Evolutionary conservation across 2,797 vertebrate genomes (phyloP).

Genomic region (Typhlichthys subterraneus): DNA sequence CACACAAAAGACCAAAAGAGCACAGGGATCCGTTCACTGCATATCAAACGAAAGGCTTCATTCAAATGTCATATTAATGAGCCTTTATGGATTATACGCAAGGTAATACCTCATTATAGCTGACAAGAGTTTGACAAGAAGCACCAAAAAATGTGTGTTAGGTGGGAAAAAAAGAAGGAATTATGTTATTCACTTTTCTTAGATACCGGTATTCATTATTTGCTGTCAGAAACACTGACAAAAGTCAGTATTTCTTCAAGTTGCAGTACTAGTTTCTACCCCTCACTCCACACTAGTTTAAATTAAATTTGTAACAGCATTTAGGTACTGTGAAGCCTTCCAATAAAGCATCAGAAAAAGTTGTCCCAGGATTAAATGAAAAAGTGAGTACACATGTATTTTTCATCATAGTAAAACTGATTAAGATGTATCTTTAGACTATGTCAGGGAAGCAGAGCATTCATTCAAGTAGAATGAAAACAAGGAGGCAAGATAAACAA

Average conservation of each 20-base stretch:
- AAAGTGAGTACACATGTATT: background rate
- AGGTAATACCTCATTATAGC: slow-evolving; percentile 12
- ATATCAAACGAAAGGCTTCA: slow-evolving; percentile 20
- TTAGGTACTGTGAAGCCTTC: too few species aligned
- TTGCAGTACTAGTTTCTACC: too few species aligned
- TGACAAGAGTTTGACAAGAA: background rate
- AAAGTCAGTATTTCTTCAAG: slow-evolving; percentile 28
- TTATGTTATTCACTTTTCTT: background rate
- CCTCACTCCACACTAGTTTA: too few species aligned
- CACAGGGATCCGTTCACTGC: slow-evolving; percentile 25
- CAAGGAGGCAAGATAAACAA: slow-evolving; percentile 61
- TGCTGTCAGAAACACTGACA: slow-evolving; percentile 23
- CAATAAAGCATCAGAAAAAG: background rate
- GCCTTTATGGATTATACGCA: slow-evolving; percentile 17
- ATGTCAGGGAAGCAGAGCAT: background rate
- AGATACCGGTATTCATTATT: slow-evolving; percentile 10
- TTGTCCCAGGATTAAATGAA: background rate
- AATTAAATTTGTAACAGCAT: too few species aligned
- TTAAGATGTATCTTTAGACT: background rate
- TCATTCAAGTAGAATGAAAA: slow-evolving; percentile 23
- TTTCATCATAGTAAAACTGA: background rate
- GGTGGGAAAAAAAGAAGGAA: background rate
- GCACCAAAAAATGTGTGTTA: background rate
- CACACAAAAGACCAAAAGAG: slow-evolving; percentile 13
- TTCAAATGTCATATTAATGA: slow-evolving; percentile 57